Evolutionary conservation across 2,113 vertebrate species (phyloP).

Genomic region (Colaptes auratus): DNA sequence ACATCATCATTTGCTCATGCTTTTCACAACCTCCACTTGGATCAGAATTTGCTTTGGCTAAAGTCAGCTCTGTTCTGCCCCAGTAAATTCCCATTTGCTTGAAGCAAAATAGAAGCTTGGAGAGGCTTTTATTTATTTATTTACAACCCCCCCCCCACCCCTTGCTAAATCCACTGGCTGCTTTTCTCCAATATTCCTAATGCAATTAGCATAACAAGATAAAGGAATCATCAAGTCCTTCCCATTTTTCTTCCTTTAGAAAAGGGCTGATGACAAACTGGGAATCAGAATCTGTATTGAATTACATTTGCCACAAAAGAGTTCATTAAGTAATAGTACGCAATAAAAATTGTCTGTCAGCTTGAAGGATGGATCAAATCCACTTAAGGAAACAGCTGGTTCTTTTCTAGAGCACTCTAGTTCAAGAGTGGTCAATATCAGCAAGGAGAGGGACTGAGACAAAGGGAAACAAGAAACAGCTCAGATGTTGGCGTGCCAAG

Average conservation of each 20-base stretch:
- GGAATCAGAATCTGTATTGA: constrained; percentile 68
- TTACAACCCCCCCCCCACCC: background rate
- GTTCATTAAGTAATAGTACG: constrained; percentile 76
- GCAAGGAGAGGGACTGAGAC: background rate
- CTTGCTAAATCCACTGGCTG: constrained; percentile 11
- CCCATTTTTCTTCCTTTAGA: constrained; percentile 66
- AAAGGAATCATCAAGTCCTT: constrained; percentile 68
- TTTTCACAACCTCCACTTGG: background rate
- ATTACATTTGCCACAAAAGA: constrained; percentile 77
- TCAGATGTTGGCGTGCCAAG: background rate
- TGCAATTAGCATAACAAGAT: constrained; percentile 73
- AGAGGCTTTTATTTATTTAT: background rate
- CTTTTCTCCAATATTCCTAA: constrained; percentile 70
- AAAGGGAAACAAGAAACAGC: background rate
- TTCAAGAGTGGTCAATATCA: background rate
- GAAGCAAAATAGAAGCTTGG: background rate
- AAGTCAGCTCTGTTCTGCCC: background rate
- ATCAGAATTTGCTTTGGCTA: background rate
- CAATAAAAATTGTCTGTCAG: constrained; percentile 74
- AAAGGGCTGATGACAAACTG: constrained; percentile 73
- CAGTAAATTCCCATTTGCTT: constrained; percentile 30
- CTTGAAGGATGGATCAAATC: constrained; percentile 66
- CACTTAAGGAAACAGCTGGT: constrained; percentile 62
- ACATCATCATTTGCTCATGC: background rate
- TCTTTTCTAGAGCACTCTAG: constrained; percentile 62